phyloP scores from a whole-genome alignment of 2,113 vertebrate genomes.

The Alligator mississippiensis region DNA sequence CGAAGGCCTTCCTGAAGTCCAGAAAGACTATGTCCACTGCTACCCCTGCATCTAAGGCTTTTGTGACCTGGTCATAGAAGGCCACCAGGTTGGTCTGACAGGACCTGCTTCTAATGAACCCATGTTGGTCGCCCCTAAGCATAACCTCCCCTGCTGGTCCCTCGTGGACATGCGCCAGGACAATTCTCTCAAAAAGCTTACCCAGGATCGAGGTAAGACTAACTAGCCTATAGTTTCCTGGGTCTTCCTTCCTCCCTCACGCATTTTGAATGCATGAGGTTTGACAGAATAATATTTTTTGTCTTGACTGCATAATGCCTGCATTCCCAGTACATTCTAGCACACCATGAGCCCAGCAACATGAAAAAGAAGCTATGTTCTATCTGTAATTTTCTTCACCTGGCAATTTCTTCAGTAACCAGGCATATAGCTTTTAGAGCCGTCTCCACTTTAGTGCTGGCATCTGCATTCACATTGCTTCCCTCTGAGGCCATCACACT shows the following conservation, averaged over 20 bases:
- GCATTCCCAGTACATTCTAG: neutral
- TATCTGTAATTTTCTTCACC: neutral
- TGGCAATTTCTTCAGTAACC: neutral
- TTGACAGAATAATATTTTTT: neutral
- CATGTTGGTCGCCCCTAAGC: too few relatives aligned
- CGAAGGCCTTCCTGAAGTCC: too few relatives aligned
- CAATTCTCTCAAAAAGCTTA: too few relatives aligned
- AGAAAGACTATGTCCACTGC: too few relatives aligned
- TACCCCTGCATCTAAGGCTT: too few relatives aligned
- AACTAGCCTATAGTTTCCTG: too few relatives aligned
- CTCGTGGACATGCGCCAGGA: too few relatives aligned
- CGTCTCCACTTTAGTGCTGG: conserved; percentile 9
- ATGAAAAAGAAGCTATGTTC: neutral
- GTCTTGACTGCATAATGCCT: neutral
- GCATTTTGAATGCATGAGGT: neutral
- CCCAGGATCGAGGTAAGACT: too few relatives aligned
- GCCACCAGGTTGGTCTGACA: too few relatives aligned
- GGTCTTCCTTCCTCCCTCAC: fast-evolving
- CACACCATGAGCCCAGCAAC: neutral
- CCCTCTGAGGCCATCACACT: neutral
- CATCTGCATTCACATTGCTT: neutral
- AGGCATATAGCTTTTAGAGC: neutral
- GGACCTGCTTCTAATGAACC: too few relatives aligned
- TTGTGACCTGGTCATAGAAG: too few relatives aligned
- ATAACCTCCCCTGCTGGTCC: too few relatives aligned